Evolutionary conservation across 2,888 invertebrate species (phyloP).

Genomic region (Pterostichus niger): DNA sequence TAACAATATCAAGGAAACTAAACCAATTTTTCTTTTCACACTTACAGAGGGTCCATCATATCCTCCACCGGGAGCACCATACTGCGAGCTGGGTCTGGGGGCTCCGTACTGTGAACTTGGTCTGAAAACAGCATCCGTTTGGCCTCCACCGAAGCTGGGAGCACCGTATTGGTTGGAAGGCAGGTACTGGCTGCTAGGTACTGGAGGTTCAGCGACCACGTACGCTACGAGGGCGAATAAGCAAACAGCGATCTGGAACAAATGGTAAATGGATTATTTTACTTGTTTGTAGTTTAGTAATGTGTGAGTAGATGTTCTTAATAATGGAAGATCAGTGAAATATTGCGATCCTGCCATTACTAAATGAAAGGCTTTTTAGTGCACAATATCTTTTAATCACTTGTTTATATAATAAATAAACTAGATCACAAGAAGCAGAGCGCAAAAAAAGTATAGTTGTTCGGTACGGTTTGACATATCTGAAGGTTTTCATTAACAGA

Average conservation of each 20-base stretch:
- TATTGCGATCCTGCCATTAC: too few species aligned
- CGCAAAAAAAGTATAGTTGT: too few species aligned
- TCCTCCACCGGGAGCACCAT: slow-evolving; percentile 69
- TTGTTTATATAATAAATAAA: too few species aligned
- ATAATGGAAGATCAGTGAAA: too few species aligned
- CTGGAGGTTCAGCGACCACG: slow-evolving; percentile 75
- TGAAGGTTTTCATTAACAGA: too few species aligned
- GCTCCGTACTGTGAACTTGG: slow-evolving; percentile 71
- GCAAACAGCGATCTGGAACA: slow-evolving; percentile 71
- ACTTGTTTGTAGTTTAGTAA: neutral
- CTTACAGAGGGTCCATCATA: slow-evolving; percentile 74
- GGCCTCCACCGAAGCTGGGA: slow-evolving; percentile 69
- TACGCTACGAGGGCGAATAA: slow-evolving; percentile 71
- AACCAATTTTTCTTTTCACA: slow-evolving; percentile 16
- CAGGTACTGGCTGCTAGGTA: slow-evolving; percentile 74
- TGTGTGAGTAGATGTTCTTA: too few species aligned
- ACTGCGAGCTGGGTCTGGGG: slow-evolving; percentile 70
- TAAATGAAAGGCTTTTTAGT: too few species aligned
- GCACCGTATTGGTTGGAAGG: slow-evolving; percentile 73
- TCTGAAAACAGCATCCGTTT: slow-evolving; percentile 71
- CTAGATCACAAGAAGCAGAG: too few species aligned
- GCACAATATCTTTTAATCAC: too few species aligned
- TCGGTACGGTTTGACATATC: too few species aligned
- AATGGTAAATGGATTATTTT: neutral
- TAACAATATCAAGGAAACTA: too few species aligned